Base-by-base conservation (phyloP, 2,113 vertebrate genomes). In the Poecilia latipinna region DNA sequence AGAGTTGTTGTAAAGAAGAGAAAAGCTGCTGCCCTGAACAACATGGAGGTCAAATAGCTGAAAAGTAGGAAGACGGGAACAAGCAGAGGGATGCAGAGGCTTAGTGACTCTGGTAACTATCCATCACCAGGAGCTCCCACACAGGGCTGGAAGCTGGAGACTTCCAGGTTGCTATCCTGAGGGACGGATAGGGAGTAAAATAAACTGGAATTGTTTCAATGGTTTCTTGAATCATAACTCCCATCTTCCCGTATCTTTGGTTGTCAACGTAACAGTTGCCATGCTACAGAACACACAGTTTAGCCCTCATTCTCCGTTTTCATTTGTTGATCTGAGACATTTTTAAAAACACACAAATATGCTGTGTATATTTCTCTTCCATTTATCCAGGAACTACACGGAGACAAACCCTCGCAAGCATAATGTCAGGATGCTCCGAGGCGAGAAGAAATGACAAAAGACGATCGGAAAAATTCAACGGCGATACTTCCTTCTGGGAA, bases 51-150 rank as follows among this genome's bases (percentile, higher is more conserved):
- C 78, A 83, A 84, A 85, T 82, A 48, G 85, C 75, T 5, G 37
- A 39, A 42, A 81, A 64, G 11, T 19, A 60, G 33, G 63, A 72
- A 68, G 78, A 26, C 32, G 48, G 0, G 63, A 62, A 48, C 63
- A 67, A 68, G 70, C 74, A 78, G 60, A 33, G 22, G 75, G 35
- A 26, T 65, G 32, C 54, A 74, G 81, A 60, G 72, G 64, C 71
- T 15, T 65, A 66, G 89, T 87, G 89, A 86, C 91, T 89, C 89
- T 93, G 88, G 83, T 78, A 87, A 88, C 86, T 70, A 60, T 44
- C 74, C 79, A 87, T 88, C 86, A 89, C 71, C 54, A 6, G 31
- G 33, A 69, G 4, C 63, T 77, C 57, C 72, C 65, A 17, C 19
- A 32, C 33, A 64, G 0, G 2, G 26, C 1, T 22, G 39, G 61